Base-by-base conservation (phyloP, 1,140 invertebrate species). In the Drosophila auraria region DNA sequence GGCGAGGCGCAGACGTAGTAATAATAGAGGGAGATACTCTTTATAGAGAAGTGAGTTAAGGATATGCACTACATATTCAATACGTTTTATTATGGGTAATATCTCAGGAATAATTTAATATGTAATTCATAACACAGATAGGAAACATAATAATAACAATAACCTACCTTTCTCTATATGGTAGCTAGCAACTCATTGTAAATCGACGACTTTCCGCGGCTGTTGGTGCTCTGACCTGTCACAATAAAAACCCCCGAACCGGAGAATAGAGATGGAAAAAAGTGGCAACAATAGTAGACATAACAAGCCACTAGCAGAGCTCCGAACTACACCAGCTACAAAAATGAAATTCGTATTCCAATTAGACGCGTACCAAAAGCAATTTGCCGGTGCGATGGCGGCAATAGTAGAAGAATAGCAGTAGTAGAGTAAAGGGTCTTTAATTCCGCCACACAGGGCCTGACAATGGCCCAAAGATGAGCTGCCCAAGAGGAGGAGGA, bases 281-380 rank as follows among this genome's bases (percentile, higher is more conserved):
- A 68, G 58, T 62, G 63, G 50, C 63, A 51, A 69, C 51, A 72
- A 70, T 58, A 54, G 50, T 57, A 44, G 50, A 42, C 51, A 51
- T 58, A 70, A 73, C 71, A 42, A 49, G 27, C 53, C 12, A 44
- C 56, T 49, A 11, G 1, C 33, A 36, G 30, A 33, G 33, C 33
- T 12, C 33, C 2, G 9, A 8, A 9, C 25, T 27, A 27, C 25
- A n/a, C 17, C 23, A 65, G 42, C 49, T 45, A 38, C 53, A 38
- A 23, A 78, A 87, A 81, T 75, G 56, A 87, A 87, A 83, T 87
- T 90, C 81, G 71, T 90, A 81, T 79, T 84, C 74, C 84, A 89
- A 90, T 89, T 89, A 89, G 84, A 84, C 82, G 77, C 84, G 78
- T 75, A 83, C 72, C 73, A 89, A 83, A 77, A 89, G 84, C 81